phyloP scores from a whole-genome alignment of 2,113 vertebrate genomes.

The Grammomys surdaster region DNA sequence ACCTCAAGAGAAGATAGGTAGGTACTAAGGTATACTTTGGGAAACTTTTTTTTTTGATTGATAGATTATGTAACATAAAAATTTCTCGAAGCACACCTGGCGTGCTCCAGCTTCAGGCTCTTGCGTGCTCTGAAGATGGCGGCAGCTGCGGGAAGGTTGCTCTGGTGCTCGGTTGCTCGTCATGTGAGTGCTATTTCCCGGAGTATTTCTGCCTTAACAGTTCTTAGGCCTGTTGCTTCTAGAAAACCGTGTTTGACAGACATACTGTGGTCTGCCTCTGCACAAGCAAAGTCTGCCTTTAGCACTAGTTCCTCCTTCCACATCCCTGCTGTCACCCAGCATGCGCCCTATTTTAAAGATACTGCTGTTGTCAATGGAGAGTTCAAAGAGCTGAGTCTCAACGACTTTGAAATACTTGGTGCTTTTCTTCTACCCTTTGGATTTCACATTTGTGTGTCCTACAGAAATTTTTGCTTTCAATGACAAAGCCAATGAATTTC shows the following conservation, averaged over 20 bases:
- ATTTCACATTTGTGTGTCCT: conserved; percentile 85
- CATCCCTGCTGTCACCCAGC: conserved; percentile 92
- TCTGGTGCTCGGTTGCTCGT: conserved; percentile 76
- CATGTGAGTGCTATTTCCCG: conserved; percentile 36
- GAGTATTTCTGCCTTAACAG: conserved; percentile 59
- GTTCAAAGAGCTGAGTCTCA: conserved; percentile 95
- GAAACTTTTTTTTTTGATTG: not conserved
- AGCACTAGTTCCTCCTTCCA: conserved; percentile 85
- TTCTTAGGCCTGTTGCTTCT: conserved; percentile 53
- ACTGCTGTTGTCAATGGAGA: conserved; percentile 95
- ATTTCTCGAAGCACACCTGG: not conserved
- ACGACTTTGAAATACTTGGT: conserved; percentile 97
- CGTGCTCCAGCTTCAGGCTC: not conserved
- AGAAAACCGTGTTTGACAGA: conserved; percentile 50
- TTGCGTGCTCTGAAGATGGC: conserved; percentile 82
- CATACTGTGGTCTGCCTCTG: not conserved
- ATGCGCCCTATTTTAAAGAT: conserved; percentile 94
- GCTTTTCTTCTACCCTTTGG: conserved; percentile 98
- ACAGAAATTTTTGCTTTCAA: too few relatives aligned
- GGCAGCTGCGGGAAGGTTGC: conserved; percentile 67
- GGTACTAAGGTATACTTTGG: not conserved
- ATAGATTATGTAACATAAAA: not conserved
- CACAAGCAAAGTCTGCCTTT: conserved; percentile 69
- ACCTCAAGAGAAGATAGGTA: not conserved
- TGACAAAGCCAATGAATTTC: too few relatives aligned